phyloP scores from a whole-genome alignment of 2,113 vertebrate genomes.

The Strigops habroptila region DNA sequence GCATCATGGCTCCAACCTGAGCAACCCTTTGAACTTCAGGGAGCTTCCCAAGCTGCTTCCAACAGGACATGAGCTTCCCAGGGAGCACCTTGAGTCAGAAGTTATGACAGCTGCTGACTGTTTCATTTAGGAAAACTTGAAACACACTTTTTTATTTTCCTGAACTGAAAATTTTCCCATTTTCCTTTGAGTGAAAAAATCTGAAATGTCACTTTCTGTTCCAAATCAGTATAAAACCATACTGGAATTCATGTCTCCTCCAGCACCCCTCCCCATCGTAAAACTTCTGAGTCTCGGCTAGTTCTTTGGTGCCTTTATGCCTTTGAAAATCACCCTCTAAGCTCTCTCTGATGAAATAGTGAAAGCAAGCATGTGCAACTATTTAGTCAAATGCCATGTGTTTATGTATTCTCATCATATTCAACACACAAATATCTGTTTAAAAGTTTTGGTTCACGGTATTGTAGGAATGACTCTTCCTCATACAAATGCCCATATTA shows the following conservation, averaged over 20 bases:
- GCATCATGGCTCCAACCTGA: not conserved
- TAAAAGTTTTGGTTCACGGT: not conserved
- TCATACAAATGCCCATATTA: not conserved
- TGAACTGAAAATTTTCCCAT: not conserved
- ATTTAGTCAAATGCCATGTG: not conserved
- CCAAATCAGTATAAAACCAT: not conserved
- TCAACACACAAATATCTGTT: not conserved
- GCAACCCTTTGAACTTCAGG: not conserved
- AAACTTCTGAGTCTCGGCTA: conserved; percentile 16
- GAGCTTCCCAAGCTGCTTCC: not conserved
- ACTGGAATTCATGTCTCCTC: not conserved
- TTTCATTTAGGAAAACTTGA: not conserved
- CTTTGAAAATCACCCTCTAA: conserved; percentile 17
- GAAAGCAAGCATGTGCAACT: not conserved
- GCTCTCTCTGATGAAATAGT: not conserved
- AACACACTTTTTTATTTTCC: not conserved
- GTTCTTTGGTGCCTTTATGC: not conserved
- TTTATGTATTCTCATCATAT: not conserved
- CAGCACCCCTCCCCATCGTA: not conserved
- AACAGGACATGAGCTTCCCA: not conserved
- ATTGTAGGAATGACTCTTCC: not conserved
- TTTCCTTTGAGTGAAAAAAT: conserved; percentile 9
- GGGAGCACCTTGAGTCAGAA: not conserved
- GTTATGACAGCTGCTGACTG: not conserved
- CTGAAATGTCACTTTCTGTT: conserved; percentile 18